Evolutionary conservation across 2,797 vertebrate species (phyloP), one percentile per base, ranked within the genome.

Genomic region (Limnodromus scolopaceus): DNA sequence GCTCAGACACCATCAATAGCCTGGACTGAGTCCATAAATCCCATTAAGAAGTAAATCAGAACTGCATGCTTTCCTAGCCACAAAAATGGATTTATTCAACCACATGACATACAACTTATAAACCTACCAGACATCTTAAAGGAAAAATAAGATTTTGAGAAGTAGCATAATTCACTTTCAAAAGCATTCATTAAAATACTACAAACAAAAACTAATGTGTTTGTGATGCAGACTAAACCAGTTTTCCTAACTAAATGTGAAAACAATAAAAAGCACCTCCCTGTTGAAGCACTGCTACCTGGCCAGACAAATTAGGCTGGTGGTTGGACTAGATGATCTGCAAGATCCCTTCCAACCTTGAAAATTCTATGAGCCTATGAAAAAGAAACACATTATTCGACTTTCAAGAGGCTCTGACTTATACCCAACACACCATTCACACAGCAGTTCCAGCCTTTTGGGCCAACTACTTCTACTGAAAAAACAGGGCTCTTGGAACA

Each of bases 91-190:
- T 58, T 54, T 72, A 63, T 65, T 84, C 74, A 84, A 6, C 74
- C 17, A 13, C 4, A 38, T 2, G 10, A n/a, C 1, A 0, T 9
- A 17, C 1, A 3, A 32, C 8, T 54, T 60, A 60, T 2, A 68
- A 41, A 24, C 5, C 22, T 18, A 45, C 7, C 39, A 69, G 28
- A 54, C 11, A 51, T 16, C 15, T 14, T 10, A 22, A 53, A 58
- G 4, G 9, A 78, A 70, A 57, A 68, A 5, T 0, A 12, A 16
- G 5, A 9, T 19, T 34, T 87, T 9, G 79, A 84, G 5, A 45
- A 74, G 18, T 5, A 39, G 10, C 18, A 3, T 25, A 58, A n/a
- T 25, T 58, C 10, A 34, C 51, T 82, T 76, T 11, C 58, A 82
- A 66, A 89, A n/a, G 25, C 12, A n/a, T 66, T 91, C 63, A 63